Evolutionary conservation across 2,888 invertebrate genomes (phyloP), one percentile per base, ranked within the genome.

Genomic region (Rhamphomyia laevipes): DNA sequence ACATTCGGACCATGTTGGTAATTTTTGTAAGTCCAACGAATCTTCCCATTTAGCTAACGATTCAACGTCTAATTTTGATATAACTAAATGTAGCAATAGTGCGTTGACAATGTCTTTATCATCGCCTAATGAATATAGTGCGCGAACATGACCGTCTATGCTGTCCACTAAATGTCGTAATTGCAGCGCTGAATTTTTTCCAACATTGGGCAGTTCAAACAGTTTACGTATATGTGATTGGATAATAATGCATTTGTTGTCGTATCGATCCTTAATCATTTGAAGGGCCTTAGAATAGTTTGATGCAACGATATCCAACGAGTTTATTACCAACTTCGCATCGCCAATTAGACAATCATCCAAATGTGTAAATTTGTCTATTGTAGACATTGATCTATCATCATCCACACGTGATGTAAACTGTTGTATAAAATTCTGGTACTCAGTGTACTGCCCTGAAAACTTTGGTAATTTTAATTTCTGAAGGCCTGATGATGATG

Each of bases 1-100:
- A 33, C 51, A 54, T 13, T 54, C 37, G 12, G 49, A 30, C 50
- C 50, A 55, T 15, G 48, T 45, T 11, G 52, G 51, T 9, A 52
- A 15, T n/a, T 49, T 46, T 3, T 11, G 40, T 23, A 49, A 52
- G 27, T 55, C 51, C 18, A 53, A 44, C 5, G 50, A 45, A 10
- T 53, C 48, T 17, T 53, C 52, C 53, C 52, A 52, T 15, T 48
- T 52, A 2, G 40, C 41, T 45, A 27, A 46, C 4, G 48, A 50
- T 16, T 48, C 49, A 2, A 45, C 15, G 17, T 54, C 51, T 13
- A 52, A 49, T n/a, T 49, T 50, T 35, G 46, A 37, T 46, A 48
- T 46, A 2, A 49, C 49, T 10, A 52, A 27, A 16, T 48, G 44
- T 16, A 52, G 42, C n/a, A 51, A 31, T 31, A 49, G 35, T 3